Evolutionary conservation across 2,888 invertebrate species (phyloP).

Genomic region (Lysandra bellargus): DNA sequence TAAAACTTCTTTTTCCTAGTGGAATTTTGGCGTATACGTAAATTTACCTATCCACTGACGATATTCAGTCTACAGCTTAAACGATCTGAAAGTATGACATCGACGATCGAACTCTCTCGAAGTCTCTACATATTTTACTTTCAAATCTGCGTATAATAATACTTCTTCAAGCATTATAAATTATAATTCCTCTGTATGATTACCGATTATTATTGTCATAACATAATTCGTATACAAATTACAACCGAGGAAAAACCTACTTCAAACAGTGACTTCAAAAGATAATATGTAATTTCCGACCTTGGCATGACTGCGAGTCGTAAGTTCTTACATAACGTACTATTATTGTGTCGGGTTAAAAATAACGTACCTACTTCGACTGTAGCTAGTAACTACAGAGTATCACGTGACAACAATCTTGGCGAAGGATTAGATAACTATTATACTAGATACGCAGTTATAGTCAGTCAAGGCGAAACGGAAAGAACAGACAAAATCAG

Average conservation of each 20-base stretch:
- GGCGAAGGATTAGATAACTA: not conserved
- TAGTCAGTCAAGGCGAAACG: not conserved
- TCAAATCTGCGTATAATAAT: not conserved
- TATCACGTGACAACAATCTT: not conserved
- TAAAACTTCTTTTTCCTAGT: no score
- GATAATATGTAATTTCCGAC: conserved; percentile 17
- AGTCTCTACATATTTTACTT: not conserved
- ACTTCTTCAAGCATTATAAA: not conserved
- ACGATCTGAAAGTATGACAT: not conserved
- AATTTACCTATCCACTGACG: not conserved
- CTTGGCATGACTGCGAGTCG: conserved; percentile 43
- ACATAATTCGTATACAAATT: not conserved
- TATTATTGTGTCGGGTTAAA: not conserved
- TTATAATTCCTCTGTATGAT: not conserved
- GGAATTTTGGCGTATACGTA: no score
- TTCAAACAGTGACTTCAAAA: not conserved
- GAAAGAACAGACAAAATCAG: no score
- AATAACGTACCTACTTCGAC: not conserved
- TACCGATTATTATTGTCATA: not conserved
- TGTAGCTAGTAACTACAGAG: not conserved
- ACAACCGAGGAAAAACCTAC: conserved; percentile 3
- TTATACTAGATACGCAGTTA: not conserved
- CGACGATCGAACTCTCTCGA: not conserved
- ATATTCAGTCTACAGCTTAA: not conserved
- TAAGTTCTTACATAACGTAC: conserved; percentile 21